Conservation (phyloP, 2,888 invertebrate species). For the Nephrotoma flavescens region DNA sequence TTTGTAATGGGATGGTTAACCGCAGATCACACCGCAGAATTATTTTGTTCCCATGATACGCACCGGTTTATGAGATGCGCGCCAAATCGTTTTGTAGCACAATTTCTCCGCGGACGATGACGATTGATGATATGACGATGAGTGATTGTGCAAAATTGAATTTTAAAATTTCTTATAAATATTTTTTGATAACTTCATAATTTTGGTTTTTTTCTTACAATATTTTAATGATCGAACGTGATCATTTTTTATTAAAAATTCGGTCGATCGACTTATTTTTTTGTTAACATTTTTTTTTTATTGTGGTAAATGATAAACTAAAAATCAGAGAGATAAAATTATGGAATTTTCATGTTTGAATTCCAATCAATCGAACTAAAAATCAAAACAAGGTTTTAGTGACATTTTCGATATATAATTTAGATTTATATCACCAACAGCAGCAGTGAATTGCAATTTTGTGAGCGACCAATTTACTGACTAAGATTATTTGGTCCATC, state of each 20-base stretch:
- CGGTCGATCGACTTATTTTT: neutral
- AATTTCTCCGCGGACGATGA: neutral
- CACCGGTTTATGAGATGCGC: neutral
- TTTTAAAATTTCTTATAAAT: neutral
- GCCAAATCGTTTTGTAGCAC: neutral
- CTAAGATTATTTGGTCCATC: no score
- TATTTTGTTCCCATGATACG: neutral
- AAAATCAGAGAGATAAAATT: neutral
- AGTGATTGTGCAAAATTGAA: neutral
- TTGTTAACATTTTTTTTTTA: neutral
- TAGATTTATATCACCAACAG: no score
- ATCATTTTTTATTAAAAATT: neutral
- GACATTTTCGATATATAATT: neutral
- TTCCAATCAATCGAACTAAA: neutral
- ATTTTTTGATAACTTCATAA: neutral
- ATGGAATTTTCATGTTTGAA: neutral
- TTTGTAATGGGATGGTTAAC: neutral
- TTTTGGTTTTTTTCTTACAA: neutral
- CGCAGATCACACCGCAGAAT: neutral
- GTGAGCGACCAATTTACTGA: no score
- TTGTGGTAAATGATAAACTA: neutral
- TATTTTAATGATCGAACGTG: neutral
- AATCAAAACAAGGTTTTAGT: neutral
- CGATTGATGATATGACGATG: neutral
- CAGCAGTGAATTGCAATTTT: no score